Base-by-base conservation (phyloP, 1,140 invertebrate species). In the Drosophila persimilis region DNA sequence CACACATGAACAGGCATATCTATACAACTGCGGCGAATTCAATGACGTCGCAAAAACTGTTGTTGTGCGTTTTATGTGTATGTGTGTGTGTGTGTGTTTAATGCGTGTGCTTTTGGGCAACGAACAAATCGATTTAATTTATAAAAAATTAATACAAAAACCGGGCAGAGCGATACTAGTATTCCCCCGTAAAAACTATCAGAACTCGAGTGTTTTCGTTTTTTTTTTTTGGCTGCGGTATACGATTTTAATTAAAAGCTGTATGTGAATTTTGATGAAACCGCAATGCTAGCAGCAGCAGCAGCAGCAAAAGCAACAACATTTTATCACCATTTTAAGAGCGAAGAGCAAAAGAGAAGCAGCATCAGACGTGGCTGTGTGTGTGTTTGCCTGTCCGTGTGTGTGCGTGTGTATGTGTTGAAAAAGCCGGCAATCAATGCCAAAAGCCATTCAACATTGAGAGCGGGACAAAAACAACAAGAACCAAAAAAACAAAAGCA, bases 351-450 rank as follows among this genome's bases (percentile, higher is more conserved):
- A 43, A 20, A 45, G 29, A 43, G 22, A 44, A 26, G n/a, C 48
- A 53, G 51, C 52, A 43, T 51, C 17, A 51, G 29, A 13, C 29
- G 35, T 22, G 31, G 31, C 15, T 53, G 29, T 50, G 56, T 69
- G 60, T 69, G 57, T 72, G 56, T 41, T 22, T 52, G 26, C 39
- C n/a, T 60, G 44, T 55, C 52, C 56, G 59, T 45, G 55, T 15
- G 59, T 17, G 9, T 50, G 2, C 65, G 53, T 73, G 48, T 80
- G 58, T 72, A 76, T 86, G 81, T 62, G 81, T 86, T 35, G 56
- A 85, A 86, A 77, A 86, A 86, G 81, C 81, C 81, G 81, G 81
- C 81, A 86, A 56, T 39, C 81, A 86, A 79, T 72, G 80, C 47
- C 71, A 51, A 63, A 72, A 81, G 74, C 73, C 59, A 60, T 70